Percentiles rank a stretch among this genome's conserved stretches.
phyloP scores from a whole-genome alignment of 2,797 vertebrate genomes.

The Enteromius anoplus region DNA sequence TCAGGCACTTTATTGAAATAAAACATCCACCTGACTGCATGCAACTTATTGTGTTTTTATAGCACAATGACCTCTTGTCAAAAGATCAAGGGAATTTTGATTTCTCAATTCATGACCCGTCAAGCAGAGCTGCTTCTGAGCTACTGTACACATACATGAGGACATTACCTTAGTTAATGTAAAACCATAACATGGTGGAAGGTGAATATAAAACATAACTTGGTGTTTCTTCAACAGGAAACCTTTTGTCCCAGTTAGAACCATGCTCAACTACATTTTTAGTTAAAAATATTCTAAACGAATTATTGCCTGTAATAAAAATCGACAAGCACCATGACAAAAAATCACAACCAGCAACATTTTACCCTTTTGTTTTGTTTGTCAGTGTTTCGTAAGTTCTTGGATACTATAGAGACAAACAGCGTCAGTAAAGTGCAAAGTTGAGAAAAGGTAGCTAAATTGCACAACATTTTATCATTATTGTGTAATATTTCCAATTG shows the following conservation, averaged over 20 bases:
- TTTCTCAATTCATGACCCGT: slow-evolving; percentile 9
- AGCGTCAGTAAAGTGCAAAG: neutral
- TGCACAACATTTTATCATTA: neutral
- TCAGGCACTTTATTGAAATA: neutral
- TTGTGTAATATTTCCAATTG: neutral
- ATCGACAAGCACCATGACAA: neutral
- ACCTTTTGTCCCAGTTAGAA: neutral
- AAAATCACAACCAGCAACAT: neutral
- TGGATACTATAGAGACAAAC: neutral
- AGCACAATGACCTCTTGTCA: slow-evolving; percentile 3
- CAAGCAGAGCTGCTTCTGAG: slow-evolving; percentile 21
- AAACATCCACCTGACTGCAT: neutral
- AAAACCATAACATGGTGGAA: slow-evolving; percentile 9
- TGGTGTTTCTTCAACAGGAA: neutral
- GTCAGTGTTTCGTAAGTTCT: neutral
- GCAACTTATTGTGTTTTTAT: neutral
- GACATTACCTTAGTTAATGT: slow-evolving; percentile 34
- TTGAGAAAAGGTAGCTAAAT: neutral
- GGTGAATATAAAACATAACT: slow-evolving; percentile 13
- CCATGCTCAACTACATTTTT: neutral
- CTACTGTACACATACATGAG: slow-evolving; percentile 23
- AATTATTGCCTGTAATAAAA: neutral
- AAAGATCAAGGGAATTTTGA: neutral
- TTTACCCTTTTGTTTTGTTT: neutral
- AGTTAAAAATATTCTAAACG: neutral